Evolutionary conservation across 1,140 invertebrate genomes (phyloP), one percentile per base, ranked within the genome.

Genomic region (Leptestheria dahalacensis): DNA sequence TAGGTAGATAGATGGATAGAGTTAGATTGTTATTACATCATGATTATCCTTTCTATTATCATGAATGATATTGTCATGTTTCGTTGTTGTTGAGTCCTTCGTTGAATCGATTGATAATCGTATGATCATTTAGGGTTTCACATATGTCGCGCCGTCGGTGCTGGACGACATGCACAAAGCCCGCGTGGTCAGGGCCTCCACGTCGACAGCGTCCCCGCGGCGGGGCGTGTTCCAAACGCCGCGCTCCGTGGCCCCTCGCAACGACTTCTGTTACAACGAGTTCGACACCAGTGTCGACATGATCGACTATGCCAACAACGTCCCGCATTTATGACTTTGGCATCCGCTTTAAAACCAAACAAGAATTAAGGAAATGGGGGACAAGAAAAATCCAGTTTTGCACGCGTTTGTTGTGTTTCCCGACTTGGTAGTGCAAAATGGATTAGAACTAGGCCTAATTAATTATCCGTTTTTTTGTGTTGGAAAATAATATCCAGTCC

Each of bases 121-220:
- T n/a, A n/a, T n/a, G n/a, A n/a, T n/a, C n/a, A n/a, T n/a, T n/a
- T 29, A 97, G 88, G 95, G 94, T 65, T 98, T 99, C 70, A 97
- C 95, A 0, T 99, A 98, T 72, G 89, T 98, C 59, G 95, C 94
- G 25, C 94, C 95, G 50, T 96, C 91, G 23, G 87, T 97, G 33
- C 74, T 98, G 68, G 91, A 97, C 70, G 91, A 95, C 69, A 85
- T 92, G 75, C 86, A 88, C 68, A 82, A 79, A 62, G 77, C 78
- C 55, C 77, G 78, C 51, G 78, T 86, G 46, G 72, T 81, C 9
- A 84, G 81, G 55, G 83, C 86, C 21, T 78, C 83, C 60, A n/a
- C n/a, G n/a, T 41, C 33, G 33, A 9, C 33, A 15, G 78, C 83
- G 60, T 87, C 85, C 9, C 85, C 86, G 3, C 77, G 85, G 2